phyloP scores from a whole-genome alignment of 2,113 vertebrate genomes.

The Paradoxurus hermaphroditus region DNA sequence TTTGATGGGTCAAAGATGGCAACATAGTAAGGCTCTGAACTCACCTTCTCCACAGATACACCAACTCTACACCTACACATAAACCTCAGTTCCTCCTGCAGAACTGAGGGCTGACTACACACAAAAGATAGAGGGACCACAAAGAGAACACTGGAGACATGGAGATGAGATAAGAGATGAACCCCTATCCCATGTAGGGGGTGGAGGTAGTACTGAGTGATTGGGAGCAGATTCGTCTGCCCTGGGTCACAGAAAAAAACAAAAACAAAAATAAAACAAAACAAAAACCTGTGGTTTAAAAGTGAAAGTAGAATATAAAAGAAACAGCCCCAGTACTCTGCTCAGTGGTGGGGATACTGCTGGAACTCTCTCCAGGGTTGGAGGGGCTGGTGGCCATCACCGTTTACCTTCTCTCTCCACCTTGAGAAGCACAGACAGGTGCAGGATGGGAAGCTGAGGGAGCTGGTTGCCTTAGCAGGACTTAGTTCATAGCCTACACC shows the following conservation, averaged over 20 bases:
- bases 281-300: background rate
- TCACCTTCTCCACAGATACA: background rate
- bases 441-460: background rate
- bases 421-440: background rate
- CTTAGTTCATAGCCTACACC: background rate
- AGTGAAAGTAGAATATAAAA: background rate
- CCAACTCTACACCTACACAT: background rate
- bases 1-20: background rate
- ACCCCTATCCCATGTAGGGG: background rate
- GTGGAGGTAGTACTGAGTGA: background rate
- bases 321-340: background rate
- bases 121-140: background rate
- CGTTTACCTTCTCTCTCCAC: too few relatives aligned
- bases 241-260: background rate
- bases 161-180: background rate
- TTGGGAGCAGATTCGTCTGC: background rate
- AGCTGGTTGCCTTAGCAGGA: background rate
- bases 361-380: background rate
- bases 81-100: background rate
- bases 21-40: background rate
- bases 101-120: background rate
- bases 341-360: background rate
- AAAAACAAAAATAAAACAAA: too few relatives aligned
- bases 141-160: background rate
- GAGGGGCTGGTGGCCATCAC: background rate